Percentiles rank a stretch among this genome's conserved stretches.
Evolutionary conservation across 2,797 vertebrate genomes (phyloP).

Genomic region (Gallinago nigripennis): DNA sequence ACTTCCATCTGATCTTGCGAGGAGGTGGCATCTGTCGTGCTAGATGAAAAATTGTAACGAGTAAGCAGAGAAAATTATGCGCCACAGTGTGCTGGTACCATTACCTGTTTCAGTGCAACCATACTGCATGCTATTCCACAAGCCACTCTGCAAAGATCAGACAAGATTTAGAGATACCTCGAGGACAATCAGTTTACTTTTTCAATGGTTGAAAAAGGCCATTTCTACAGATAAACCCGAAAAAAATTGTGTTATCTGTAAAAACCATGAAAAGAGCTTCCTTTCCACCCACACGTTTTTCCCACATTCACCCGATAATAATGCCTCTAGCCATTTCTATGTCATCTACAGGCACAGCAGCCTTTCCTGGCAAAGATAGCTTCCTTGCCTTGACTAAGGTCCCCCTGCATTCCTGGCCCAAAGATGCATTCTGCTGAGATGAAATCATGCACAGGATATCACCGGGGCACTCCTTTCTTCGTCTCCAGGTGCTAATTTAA

Average conservation of each 20-base stretch:
- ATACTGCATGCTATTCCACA: background rate
- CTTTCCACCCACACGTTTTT: background rate
- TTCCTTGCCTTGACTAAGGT: background rate
- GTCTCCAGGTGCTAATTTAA: slow-evolving; percentile 1
- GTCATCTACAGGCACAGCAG: background rate
- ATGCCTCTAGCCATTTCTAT: background rate
- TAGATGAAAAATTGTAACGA: background rate
- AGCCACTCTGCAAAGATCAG: background rate
- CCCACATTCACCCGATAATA: background rate
- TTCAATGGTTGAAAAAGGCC: background rate
- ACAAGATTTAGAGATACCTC: background rate
- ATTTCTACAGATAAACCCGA: background rate
- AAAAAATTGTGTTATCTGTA: background rate
- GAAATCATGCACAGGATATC: slow-evolving; percentile 40
- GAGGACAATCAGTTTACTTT: background rate
- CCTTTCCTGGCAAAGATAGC: background rate
- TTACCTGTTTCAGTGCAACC: background rate
- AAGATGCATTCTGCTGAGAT: slow-evolving; percentile 34
- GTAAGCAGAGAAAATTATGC: background rate
- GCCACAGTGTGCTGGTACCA: background rate
- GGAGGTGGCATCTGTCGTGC: background rate
- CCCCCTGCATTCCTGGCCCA: background rate
- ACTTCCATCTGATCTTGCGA: background rate
- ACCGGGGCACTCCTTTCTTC: background rate
- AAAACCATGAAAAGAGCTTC: background rate